Evolutionary conservation across 2,797 vertebrate genomes (phyloP).

Genomic region (Danio choprae): DNA sequence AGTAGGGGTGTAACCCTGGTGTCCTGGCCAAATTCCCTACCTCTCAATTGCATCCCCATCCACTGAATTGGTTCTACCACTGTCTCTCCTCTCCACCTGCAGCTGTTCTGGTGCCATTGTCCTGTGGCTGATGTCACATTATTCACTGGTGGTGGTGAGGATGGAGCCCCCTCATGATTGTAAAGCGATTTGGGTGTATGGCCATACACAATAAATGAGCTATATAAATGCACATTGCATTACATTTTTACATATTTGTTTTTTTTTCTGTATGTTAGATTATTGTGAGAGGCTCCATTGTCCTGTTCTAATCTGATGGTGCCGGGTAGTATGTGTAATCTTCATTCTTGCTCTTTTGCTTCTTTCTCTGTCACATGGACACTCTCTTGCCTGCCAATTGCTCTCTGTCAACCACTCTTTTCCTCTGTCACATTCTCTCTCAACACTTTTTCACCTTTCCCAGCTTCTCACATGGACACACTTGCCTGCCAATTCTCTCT

Average conservation of each 20-base stretch:
- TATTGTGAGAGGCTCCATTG: neutral
- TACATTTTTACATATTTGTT: neutral
- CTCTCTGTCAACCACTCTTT: neutral
- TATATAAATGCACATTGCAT: neutral
- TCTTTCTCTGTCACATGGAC: slow-evolving; percentile 36
- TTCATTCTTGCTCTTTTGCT: neutral
- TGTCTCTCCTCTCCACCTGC: no score
- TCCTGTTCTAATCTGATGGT: neutral
- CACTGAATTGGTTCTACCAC: no score
- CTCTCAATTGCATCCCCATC: no score
- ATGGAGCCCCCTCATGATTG: neutral
- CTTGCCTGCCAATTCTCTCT: slow-evolving; percentile 15
- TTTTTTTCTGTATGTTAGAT: neutral
- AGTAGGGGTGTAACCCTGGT: no score
- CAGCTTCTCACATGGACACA: slow-evolving; percentile 15
- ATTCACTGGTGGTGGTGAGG: neutral
- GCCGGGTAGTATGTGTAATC: neutral
- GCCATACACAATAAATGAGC: no score
- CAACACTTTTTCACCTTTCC: neutral
- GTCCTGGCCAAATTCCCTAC: no score
- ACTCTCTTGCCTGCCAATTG: slow-evolving; percentile 46
- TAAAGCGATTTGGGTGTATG: no score
- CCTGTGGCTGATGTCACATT: no score
- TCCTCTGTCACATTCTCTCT: neutral
- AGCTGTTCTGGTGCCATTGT: no score